phyloP scores from a whole-genome alignment of 1,140 invertebrate species.

The Cherax quadricarinatus region DNA sequence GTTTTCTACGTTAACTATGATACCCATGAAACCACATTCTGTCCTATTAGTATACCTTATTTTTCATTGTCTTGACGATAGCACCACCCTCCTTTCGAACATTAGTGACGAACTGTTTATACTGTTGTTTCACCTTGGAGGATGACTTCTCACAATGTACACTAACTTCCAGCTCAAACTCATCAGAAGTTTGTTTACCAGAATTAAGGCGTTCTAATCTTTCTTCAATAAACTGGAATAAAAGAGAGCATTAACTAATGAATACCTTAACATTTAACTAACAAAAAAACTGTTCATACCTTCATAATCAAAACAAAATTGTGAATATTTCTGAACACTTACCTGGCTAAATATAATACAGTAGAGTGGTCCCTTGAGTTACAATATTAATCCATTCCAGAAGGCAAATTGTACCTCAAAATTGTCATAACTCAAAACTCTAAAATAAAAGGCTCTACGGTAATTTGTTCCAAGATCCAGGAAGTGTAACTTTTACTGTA shows the following conservation, averaged over 20 bases:
- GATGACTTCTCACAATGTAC: conserved; percentile 89
- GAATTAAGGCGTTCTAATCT: conserved; percentile 91
- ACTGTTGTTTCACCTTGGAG: conserved; percentile 86
- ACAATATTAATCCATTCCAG: too few species aligned
- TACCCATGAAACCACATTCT: too few species aligned
- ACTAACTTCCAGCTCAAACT: conserved; percentile 94
- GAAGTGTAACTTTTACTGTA: too few species aligned
- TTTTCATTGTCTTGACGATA: conserved; percentile 87
- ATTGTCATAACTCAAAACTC: too few species aligned
- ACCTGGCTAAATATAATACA: too few species aligned
- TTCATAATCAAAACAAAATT: too few species aligned
- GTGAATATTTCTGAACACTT: too few species aligned
- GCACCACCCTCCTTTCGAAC: conserved; percentile 83
- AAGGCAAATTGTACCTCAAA: too few species aligned
- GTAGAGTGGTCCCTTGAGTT: too few species aligned
- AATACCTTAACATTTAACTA: not conserved
- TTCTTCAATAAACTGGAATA: conserved; percentile 91
- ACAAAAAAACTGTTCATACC: not conserved
- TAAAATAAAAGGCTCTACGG: too few species aligned
- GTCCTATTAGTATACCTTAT: conserved; percentile 80
- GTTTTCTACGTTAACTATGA: too few species aligned
- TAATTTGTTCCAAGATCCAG: too few species aligned
- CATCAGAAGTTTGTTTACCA: conserved; percentile 92
- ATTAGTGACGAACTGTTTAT: conserved; percentile 84
- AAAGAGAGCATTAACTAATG: not conserved